Evolutionary conservation across 2,113 vertebrate species (phyloP).

Genomic region (Excalfactoria chinensis): DNA sequence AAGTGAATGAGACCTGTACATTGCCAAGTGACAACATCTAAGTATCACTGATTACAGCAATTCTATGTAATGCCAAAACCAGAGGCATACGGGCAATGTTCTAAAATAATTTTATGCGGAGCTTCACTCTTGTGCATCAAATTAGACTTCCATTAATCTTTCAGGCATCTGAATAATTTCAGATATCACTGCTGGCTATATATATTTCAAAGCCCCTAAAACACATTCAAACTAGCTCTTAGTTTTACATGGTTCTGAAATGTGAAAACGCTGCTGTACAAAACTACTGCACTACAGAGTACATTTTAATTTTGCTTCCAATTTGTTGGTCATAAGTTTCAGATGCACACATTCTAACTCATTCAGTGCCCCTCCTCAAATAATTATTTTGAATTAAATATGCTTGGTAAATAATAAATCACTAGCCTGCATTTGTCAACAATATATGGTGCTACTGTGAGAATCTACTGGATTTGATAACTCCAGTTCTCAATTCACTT

Average conservation of each 20-base stretch:
- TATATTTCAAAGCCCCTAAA: background rate
- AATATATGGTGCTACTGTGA: conserved; percentile 19
- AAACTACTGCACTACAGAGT: background rate
- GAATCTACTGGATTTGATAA: background rate
- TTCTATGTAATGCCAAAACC: background rate
- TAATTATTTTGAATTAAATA: background rate
- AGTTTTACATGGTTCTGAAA: background rate
- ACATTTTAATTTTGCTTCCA: background rate
- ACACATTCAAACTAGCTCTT: background rate
- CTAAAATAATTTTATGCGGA: background rate
- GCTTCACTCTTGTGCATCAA: background rate
- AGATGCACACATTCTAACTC: background rate
- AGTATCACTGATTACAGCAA: background rate
- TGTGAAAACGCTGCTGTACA: background rate
- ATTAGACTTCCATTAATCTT: background rate
- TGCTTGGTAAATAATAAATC: background rate
- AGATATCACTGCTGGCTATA: background rate
- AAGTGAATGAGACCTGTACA: background rate
- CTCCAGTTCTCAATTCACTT: background rate
- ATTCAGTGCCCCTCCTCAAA: background rate
- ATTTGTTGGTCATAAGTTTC: background rate
- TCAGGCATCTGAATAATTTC: background rate
- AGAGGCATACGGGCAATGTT: background rate
- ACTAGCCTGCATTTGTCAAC: background rate
- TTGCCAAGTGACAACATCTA: background rate